These are phyloP conservation scores for Cottus gobio DNA, from an alignment of 2,113 vertebrate species.

Conservation along the genomic window DNA sequence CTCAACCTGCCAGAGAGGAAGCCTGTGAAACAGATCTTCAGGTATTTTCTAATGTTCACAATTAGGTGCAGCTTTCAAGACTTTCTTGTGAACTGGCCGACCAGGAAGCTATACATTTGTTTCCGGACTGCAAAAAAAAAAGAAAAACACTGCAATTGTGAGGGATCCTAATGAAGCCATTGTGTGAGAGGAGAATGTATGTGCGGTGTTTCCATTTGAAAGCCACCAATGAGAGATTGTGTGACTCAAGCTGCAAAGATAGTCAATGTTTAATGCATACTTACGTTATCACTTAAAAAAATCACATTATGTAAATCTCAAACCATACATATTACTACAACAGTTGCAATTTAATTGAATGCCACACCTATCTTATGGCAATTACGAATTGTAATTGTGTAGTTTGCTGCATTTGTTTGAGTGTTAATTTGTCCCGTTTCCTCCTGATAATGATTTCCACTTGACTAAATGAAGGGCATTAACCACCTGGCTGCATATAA, in stretches of 20 bases:
- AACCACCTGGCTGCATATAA: conserved; percentile 33
- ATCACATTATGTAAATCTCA: neutral
- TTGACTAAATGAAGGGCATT: conserved; percentile 38
- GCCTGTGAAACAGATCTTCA: neutral
- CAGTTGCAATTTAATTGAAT: neutral
- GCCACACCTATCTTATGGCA: neutral
- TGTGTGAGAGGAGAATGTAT: neutral
- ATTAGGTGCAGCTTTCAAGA: neutral
- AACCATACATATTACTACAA: neutral
- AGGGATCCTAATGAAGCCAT: neutral
- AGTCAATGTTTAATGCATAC: neutral
- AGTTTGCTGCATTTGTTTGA: conserved; percentile 16
- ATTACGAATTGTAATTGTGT: neutral
- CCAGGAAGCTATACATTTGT: neutral
- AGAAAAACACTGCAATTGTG: neutral
- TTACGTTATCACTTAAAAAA: neutral
- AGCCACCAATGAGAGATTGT: neutral
- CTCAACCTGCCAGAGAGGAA: neutral
- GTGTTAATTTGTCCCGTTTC: neutral
- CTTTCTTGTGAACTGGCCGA: neutral
- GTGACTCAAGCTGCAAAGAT: neutral
- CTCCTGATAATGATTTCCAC: conserved; percentile 9
- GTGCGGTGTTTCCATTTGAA: neutral
- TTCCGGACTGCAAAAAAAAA: too few relatives aligned
- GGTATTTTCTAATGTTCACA: neutral